Conservation (phyloP, 2,797 vertebrate genomes). For the Etheostoma perlongum region DNA sequence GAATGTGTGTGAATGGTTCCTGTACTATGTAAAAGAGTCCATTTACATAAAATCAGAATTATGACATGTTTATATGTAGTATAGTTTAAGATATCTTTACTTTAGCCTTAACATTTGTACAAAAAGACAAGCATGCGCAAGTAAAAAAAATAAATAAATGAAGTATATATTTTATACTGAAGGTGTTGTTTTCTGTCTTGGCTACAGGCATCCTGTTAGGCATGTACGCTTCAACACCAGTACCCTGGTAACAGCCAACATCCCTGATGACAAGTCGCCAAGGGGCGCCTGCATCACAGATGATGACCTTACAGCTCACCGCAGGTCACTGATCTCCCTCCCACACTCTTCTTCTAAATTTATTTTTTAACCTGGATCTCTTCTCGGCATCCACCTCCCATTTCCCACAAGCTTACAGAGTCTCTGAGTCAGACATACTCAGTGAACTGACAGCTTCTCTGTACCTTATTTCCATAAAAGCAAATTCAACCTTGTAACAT, state of each 20-base stretch:
- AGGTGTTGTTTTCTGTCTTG: slow-evolving; percentile 3
- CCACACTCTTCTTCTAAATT: slow-evolving; percentile 9
- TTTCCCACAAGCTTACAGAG: background rate
- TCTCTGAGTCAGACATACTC: slow-evolving; percentile 2
- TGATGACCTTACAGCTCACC: slow-evolving; percentile 91
- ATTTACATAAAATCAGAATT: background rate
- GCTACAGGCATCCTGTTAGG: slow-evolving; percentile 91
- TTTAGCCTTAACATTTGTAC: background rate
- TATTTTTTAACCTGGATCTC: background rate
- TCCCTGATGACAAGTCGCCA: slow-evolving; percentile 92
- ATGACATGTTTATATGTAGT: background rate
- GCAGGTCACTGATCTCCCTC: slow-evolving; percentile 84
- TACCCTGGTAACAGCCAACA: slow-evolving; percentile 93
- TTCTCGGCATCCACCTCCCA: background rate
- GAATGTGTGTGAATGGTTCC: too few relatives aligned
- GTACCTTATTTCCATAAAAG: background rate
- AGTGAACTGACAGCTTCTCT: too few relatives aligned
- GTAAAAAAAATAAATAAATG: too few relatives aligned
- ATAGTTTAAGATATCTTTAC: background rate
- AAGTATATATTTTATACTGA: background rate
- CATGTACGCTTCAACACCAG: slow-evolving; percentile 89
- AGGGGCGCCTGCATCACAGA: slow-evolving; percentile 89
- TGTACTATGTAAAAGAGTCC: too few relatives aligned
- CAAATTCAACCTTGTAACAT: background rate
- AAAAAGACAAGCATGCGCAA: background rate